Percentiles rank a stretch among this genome's conserved stretches.
Conservation (phyloP, 2,797 vertebrate genomes). For the Fringilla coelebs region DNA sequence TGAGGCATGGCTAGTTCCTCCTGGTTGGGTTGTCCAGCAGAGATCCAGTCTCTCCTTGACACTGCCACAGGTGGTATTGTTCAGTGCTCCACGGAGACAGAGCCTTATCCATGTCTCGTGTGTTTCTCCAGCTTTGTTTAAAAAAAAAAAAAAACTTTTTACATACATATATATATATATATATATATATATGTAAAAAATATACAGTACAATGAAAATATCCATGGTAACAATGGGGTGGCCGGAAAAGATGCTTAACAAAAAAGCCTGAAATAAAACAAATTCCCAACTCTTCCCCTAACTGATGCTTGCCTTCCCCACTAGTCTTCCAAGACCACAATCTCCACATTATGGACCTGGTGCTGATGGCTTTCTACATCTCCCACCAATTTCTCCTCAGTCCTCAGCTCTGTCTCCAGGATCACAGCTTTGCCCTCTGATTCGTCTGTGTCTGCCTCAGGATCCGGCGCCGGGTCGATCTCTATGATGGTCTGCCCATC, state of each 20-base stretch:
- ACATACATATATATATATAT: not conserved
- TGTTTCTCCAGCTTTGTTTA: conserved; percentile 15
- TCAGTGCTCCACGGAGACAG: conserved; percentile 44
- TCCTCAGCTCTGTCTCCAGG: conserved; percentile 81
- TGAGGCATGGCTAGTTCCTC: not conserved
- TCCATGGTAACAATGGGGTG: conserved; percentile 62
- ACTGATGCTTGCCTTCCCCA: not conserved
- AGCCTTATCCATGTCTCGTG: not conserved
- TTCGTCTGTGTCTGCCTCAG: conserved; percentile 72
- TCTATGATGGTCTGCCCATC: conserved; percentile 89
- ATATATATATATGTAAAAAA: not conserved
- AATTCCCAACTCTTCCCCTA: conserved; percentile 26
- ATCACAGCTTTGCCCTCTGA: conserved; percentile 77
- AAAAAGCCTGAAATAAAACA: not conserved
- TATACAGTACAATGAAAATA: conserved; percentile 31
- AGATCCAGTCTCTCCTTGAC: conserved; percentile 34
- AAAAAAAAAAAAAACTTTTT: not conserved
- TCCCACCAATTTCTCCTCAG: conserved; percentile 76
- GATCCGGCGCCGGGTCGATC: conserved; percentile 86
- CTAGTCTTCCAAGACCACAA: conserved; percentile 89
- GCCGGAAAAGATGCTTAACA: conserved; percentile 66
- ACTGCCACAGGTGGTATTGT: conserved; percentile 39
- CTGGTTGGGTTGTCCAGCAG: not conserved
- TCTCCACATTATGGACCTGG: conserved; percentile 88
- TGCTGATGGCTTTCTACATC: conserved; percentile 84